Conservation (phyloP, 2,113 vertebrate species). For the Oreocharis arfaki region DNA sequence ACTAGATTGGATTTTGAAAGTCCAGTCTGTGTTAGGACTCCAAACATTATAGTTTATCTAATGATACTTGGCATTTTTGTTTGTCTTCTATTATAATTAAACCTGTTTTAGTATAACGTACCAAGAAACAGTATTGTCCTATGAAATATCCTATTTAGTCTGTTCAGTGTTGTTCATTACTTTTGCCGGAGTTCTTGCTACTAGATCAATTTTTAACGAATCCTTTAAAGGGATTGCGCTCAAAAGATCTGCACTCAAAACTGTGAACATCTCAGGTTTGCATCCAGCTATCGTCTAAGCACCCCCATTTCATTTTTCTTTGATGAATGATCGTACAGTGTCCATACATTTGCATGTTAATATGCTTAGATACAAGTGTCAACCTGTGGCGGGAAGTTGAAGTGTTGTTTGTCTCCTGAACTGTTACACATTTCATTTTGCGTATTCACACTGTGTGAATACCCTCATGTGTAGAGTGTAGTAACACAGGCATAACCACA, state of each 20-base stretch:
- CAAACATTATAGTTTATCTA: not conserved
- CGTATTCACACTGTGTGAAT: not conserved
- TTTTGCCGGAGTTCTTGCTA: not conserved
- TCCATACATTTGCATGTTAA: not conserved
- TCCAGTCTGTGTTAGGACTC: not conserved
- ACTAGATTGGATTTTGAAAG: not conserved
- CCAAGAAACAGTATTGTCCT: not conserved
- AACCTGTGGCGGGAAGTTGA: not conserved
- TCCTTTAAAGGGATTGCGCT: not conserved
- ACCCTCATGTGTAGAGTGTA: not conserved
- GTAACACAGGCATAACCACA: not conserved
- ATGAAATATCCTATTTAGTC: not conserved
- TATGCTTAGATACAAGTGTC: not conserved
- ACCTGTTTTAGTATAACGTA: not conserved
- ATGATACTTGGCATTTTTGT: not conserved
- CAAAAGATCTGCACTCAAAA: not conserved
- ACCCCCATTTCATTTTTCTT: not conserved
- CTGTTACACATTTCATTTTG: not conserved
- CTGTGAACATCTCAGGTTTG: not conserved
- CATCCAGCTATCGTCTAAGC: not conserved
- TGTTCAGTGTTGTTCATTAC: not conserved
- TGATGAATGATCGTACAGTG: not conserved
- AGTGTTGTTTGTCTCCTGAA: not conserved
- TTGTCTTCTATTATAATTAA: not conserved
- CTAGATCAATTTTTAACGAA: not conserved